Conservation (phyloP, 2,113 vertebrate genomes). For the Peucedramus taeniatus region DNA sequence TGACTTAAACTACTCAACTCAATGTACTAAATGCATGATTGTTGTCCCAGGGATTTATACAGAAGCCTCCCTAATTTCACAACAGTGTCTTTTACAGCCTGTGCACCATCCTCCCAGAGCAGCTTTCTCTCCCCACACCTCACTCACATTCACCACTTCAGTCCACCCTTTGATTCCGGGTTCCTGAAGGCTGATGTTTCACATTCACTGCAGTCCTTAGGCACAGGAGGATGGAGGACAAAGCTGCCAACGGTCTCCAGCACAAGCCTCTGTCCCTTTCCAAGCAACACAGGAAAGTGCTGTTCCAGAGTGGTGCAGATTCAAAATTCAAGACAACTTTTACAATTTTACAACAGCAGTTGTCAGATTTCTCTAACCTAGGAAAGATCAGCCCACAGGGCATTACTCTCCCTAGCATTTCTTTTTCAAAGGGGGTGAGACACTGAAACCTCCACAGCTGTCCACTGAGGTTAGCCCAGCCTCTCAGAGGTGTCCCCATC, state of each 20-base stretch:
- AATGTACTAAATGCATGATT: not conserved
- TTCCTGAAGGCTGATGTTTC: not conserved
- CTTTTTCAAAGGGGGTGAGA: not conserved
- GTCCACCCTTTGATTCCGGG: not conserved
- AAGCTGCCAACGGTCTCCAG: not conserved
- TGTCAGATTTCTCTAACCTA: not conserved
- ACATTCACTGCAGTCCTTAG: not conserved
- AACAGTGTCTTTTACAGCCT: not conserved
- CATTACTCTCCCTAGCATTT: not conserved
- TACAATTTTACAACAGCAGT: not conserved
- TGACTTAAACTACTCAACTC: not conserved
- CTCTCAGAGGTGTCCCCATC: not conserved
- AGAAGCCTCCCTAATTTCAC: not conserved
- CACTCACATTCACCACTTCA: not conserved
- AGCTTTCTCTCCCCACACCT: fast-evolving
- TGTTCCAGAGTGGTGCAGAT: not conserved
- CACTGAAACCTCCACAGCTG: not conserved
- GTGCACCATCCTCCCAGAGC: not conserved
- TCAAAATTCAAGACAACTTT: not conserved
- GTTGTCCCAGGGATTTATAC: not conserved
- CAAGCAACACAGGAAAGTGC: not conserved
- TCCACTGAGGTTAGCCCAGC: not conserved
- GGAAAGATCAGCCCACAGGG: not conserved
- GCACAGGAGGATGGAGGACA: not conserved
- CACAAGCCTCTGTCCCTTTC: not conserved